Conservation (phyloP, 2,888 invertebrate species). For the Phalangium opilio region DNA sequence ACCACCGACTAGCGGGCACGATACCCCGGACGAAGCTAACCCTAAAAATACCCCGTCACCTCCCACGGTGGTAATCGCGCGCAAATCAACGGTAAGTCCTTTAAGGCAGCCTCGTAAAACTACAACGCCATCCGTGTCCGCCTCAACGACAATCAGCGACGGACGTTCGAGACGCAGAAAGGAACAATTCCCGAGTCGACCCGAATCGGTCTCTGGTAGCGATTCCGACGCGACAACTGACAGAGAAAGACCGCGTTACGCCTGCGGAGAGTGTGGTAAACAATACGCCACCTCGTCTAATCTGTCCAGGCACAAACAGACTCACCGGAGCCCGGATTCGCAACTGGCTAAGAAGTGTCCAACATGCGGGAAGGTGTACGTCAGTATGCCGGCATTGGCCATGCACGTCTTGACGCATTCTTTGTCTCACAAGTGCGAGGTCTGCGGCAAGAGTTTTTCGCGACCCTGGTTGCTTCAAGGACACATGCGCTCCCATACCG, state of each 20-base stretch:
- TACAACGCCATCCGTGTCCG: too few relatives aligned
- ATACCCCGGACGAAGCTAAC: too few relatives aligned
- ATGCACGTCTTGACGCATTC: conserved; percentile 72
- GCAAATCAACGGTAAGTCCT: too few relatives aligned
- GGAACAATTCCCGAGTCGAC: not conserved
- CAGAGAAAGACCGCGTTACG: conserved; percentile 36
- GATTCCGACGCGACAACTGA: not conserved
- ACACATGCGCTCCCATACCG: conserved; percentile 75
- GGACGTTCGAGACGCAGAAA: not conserved
- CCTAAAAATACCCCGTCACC: too few relatives aligned
- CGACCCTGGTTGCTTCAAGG: conserved; percentile 78
- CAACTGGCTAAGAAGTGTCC: conserved; percentile 53
- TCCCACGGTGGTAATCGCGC: too few relatives aligned
- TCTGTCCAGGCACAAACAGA: conserved; percentile 74
- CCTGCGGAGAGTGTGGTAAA: conserved; percentile 75
- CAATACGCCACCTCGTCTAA: conserved; percentile 81
- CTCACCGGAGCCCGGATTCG: conserved; percentile 75
- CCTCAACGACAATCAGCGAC: not conserved
- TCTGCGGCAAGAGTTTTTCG: conserved; percentile 74
- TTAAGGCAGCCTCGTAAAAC: too few relatives aligned
- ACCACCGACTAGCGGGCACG: too few relatives aligned
- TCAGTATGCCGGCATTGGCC: conserved; percentile 72
- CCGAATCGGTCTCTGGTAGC: not conserved
- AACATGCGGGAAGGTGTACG: conserved; percentile 72
- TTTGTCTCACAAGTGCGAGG: conserved; percentile 67